A percentile compares a stretch with the other conserved stretches of the same genome.
Evolutionary conservation across 2,888 invertebrate genomes (phyloP).

Genomic region (Drosophila mayaguana): DNA sequence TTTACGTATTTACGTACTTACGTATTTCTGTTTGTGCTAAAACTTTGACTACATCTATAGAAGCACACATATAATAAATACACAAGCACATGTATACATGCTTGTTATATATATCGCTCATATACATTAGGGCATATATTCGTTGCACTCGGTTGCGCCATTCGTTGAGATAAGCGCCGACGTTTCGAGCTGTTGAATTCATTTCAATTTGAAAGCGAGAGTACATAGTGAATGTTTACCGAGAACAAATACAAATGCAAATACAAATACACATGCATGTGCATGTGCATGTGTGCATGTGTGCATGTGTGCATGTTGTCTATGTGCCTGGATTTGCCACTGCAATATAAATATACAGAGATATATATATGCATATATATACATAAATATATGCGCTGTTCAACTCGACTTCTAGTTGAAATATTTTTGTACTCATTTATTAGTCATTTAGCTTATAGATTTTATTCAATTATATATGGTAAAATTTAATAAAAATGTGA

Average conservation of each 20-base stretch:
- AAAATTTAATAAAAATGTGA: not conserved
- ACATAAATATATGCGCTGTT: not conserved
- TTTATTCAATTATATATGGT: too few species aligned
- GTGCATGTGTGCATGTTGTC: not conserved
- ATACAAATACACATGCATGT: not conserved
- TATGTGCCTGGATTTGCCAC: slow-evolving; percentile 13
- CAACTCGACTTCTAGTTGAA: slow-evolving; percentile 18
- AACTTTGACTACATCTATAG: slow-evolving; percentile 39
- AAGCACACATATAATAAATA: not conserved
- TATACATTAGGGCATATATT: slow-evolving; percentile 40
- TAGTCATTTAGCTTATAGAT: slow-evolving; percentile 37
- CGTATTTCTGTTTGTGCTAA: slow-evolving; percentile 43
- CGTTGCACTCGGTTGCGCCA: slow-evolving; percentile 56
- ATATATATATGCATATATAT: not conserved
- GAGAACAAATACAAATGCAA: slow-evolving; percentile 2
- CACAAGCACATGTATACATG: not conserved
- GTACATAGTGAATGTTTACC: slow-evolving; percentile 35
- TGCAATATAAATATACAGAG: slow-evolving; percentile 8
- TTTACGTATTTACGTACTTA: too few species aligned
- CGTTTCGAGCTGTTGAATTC: slow-evolving; percentile 42
- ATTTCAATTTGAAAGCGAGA: slow-evolving; percentile 56
- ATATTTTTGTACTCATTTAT: slow-evolving; percentile 27
- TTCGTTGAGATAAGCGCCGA: slow-evolving; percentile 48
- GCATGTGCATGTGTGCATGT: not conserved
- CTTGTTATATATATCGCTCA: not conserved